Base-by-base conservation (phyloP, 2,888 invertebrate species). In the Bursaphelenchus okinawaensis region DNA sequence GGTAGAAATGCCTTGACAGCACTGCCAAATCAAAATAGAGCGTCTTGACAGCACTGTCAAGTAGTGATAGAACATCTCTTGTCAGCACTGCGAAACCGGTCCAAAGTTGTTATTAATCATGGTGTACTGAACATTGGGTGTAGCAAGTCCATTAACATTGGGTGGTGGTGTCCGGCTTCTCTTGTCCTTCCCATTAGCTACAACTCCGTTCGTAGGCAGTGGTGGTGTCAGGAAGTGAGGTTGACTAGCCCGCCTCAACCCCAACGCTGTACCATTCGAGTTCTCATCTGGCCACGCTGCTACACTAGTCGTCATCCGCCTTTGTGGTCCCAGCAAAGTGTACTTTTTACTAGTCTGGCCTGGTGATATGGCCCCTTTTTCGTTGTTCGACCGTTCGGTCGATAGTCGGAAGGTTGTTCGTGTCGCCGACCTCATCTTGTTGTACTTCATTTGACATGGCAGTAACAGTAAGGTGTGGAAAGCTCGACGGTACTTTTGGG, bases 401-500 rank as follows among this genome's bases (percentile, higher is more conserved):
- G 50, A 40, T 6, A 67, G 50, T 6, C 61, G 55, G 26, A 68
- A 55, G 8, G 69, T 69, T 52, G 28, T 66, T 22, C 62, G 55
- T 12, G 71, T 71, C 20, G 73, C 71, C 23, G 51, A 28, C 51
- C 70, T 66, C 23, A 71, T 55, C n/a, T 61, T 71, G 28, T 66
- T 51, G 60, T 73, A 67, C 40, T 62, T 56, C 26, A 65, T 57
- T 58, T 72, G 69, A 60, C 76, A 80, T n/a, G 82, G 80, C 63
- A 77, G 65, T 51, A 82, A 59, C 12, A 82, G 66, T 22, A 82
- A 73, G 24, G 74, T 72, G 31, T 76, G 77, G 72, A 82, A 82
- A 8, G 82, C 80, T 52, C 77, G 67, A 27, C 80, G 68, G 62
- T 80, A 80, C 58, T 80, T 80, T 50, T 78, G 79, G 50, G 76